phyloP scores from a whole-genome alignment of 1,140 invertebrate species.

The Berghia stephanieae region DNA sequence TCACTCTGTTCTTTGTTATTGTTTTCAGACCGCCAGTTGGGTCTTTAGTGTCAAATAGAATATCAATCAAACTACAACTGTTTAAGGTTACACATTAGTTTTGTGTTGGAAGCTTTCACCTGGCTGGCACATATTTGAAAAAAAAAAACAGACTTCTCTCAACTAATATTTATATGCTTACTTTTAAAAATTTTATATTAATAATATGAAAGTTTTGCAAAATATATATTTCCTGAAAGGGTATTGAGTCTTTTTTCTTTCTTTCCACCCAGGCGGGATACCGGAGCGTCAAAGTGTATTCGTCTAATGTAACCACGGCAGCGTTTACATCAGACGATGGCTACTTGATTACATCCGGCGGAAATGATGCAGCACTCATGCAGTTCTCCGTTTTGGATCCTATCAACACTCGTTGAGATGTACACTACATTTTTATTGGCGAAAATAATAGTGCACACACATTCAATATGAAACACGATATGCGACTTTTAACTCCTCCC shows the following conservation, averaged over 20 bases:
- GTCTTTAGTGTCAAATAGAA: not conserved
- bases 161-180: not conserved
- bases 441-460: not conserved
- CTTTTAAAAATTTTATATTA: not conserved
- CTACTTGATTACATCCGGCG: constrained; percentile 81
- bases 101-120: not conserved
- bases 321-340: constrained; percentile 70
- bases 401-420: not conserved
- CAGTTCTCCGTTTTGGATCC: constrained; percentile 75
- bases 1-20: not conserved
- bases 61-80: not conserved
- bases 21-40: not conserved
- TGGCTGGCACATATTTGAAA: constrained; percentile 12
- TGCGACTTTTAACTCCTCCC: not conserved
- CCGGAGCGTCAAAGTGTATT: constrained; percentile 71
- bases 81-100: not conserved
- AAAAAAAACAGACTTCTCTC: not conserved
- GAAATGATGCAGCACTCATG: constrained; percentile 85
- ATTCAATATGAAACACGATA: not conserved
- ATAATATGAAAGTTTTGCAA: too few relatives aligned
- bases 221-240: not conserved
- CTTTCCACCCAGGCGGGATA: constrained; percentile 51
- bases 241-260: too few relatives aligned
- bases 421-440: not conserved
- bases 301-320: constrained; percentile 85